A percentile compares a stretch with the other conserved stretches of the same genome.
Evolutionary conservation across 2,888 invertebrate species (phyloP).

Genomic region (Microctonus brassicae): DNA sequence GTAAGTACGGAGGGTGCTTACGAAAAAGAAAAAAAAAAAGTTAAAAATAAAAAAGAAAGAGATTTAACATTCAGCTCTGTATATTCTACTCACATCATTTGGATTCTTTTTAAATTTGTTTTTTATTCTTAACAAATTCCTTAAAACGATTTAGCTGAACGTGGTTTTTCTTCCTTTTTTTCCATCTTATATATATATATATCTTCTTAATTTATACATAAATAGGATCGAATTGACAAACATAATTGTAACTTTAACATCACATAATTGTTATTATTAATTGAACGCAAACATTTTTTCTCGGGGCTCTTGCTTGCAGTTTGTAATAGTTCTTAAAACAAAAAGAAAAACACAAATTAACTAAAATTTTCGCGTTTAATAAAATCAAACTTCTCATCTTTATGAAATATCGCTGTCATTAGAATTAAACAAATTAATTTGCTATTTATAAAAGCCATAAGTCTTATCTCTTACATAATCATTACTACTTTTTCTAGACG

Average conservation of each 20-base stretch:
- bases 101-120: constrained; percentile 37
- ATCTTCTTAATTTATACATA: neutral
- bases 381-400: neutral
- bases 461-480: neutral
- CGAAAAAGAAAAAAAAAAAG: constrained; percentile 39
- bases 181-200: neutral
- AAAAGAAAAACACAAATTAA: neutral
- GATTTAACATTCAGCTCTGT: constrained; percentile 48
- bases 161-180: neutral
- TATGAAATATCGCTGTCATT: neutral
- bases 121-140: constrained; percentile 32
- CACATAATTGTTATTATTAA: neutral
- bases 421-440: neutral
- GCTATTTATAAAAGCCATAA: neutral
- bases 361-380: neutral
- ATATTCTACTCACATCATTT: constrained; percentile 59
- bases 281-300: neutral
- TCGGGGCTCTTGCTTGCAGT: neutral
- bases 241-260: neutral
- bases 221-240: neutral
- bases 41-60: constrained; percentile 19
- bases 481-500: neutral
- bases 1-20: constrained; percentile 67
- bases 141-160: neutral
- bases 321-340: neutral